Evolutionary conservation across 2,888 invertebrate species (phyloP).

Genomic region (Acrobasis suavella): DNA sequence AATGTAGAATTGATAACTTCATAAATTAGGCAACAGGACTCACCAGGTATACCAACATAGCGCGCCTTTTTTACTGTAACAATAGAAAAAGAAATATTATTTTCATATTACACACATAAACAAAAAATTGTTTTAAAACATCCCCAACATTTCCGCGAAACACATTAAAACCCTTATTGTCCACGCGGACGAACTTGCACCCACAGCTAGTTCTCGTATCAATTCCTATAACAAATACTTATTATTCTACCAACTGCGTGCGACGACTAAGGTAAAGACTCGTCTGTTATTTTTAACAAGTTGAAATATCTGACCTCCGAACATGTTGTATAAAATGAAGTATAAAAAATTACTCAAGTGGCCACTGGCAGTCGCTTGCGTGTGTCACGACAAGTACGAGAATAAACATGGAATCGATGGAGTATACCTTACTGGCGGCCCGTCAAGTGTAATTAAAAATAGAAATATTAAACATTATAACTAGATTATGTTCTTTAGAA

Average conservation of each 20-base stretch:
- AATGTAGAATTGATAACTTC: no score
- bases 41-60: conserved; percentile 92
- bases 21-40: conserved; percentile 48
- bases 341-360: conserved; percentile 19
- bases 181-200: no score
- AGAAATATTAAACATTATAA: conserved; percentile 1
- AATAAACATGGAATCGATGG: conserved; percentile 55
- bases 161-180: no score
- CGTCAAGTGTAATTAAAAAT: conserved; percentile 23
- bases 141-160: not conserved
- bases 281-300: no score
- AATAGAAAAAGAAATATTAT: conserved; percentile 50
- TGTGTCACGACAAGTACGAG: conserved; percentile 54
- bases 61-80: conserved; percentile 95
- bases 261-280: no score
- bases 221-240: not conserved
- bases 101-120: not conserved
- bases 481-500: not conserved
- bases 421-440: not conserved
- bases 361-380: conserved; percentile 41
- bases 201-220: no score
- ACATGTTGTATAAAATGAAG: conserved; percentile 4
- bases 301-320: not conserved
- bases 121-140: not conserved
- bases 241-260: not conserved